Evolutionary conservation across 2,797 vertebrate species (phyloP), one percentile per base, ranked within the genome.

Genomic region (Gymnothorax reevesii): DNA sequence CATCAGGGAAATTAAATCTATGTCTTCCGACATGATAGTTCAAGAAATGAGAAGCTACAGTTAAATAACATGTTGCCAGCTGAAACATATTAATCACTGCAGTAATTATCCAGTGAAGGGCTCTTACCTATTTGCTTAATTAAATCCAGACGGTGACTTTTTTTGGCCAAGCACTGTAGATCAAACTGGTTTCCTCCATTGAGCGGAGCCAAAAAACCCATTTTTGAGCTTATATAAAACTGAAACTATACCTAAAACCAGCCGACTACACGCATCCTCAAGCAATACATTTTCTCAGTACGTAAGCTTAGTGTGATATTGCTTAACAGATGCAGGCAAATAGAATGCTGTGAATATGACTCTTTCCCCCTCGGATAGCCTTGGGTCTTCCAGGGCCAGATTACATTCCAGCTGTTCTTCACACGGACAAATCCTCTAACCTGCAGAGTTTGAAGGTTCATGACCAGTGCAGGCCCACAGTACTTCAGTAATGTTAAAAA

Each of bases 381-480:
- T n/a, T 55, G 52, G 77, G 49, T 55, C 7, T 15, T 54, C 27
- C 69, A 87, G 79, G 71, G 83, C 86, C 7, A 49, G 42, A 84
- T 66, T 42, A 59, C 83, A 87, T 84, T 87, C 69, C 82, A 84
- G 83, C 59, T 52, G 42, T 57, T 42, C 69, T 73, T 87, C 86
- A 55, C 57, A 79, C 57, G 13, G 83, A 84, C n/a, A 54, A 27
- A 55, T 8, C 59, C 82, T n/a, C 57, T 42, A 59, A 57, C 83
- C 66, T 57, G 77, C 62, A n/a, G 15, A n/a, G 22, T 52, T 83
- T 42, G 33, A 42, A 42, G 33, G 33, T 42, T 42, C 33, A 42
- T 42, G 33, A 42, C 33, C 33, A 2, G 33, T 42, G 33, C 33
- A 1, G 33, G 33, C 33, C 33, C 33, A 42, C 7, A 59, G 33